These are phyloP conservation scores for Uropsilus gracilis DNA, from an alignment of 2,113 vertebrate species.

Conservation along the genomic window DNA sequence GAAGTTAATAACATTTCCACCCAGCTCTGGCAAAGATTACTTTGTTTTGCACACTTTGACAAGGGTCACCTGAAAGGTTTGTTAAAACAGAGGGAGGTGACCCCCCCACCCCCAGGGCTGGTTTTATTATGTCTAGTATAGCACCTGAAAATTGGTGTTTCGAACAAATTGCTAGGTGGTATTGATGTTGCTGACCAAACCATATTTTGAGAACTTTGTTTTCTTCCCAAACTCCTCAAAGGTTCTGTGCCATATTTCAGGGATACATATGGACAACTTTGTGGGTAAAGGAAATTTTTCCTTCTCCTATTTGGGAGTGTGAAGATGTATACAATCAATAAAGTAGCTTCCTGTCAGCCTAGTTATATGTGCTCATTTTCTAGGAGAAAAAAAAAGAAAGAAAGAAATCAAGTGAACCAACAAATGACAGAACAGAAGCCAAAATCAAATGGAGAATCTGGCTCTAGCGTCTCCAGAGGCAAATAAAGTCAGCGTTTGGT, in stretches of 20 bases:
- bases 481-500: not conserved
- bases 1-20: not conserved
- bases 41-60: no score
- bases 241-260: not conserved
- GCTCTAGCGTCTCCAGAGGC: not conserved
- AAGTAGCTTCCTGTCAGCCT: not conserved
- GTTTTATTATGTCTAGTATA: no score
- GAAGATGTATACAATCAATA: not conserved
- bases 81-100: no score
- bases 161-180: not conserved
- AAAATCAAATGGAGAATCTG: not conserved
- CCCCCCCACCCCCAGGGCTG: no score
- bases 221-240: not conserved
- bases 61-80: no score
- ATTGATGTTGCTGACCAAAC: not conserved
- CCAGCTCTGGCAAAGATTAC: not conserved
- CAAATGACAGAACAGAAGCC: not conserved
- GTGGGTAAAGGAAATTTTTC: not conserved
- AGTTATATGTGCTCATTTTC: not conserved
- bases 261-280: not conserved
- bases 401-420: not conserved
- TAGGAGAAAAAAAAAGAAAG: not conserved
- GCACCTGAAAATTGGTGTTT: not conserved
- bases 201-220: not conserved
- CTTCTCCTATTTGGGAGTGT: not conserved